Percentiles rank a stretch among this genome's conserved stretches.
phyloP scores from a whole-genome alignment of 2,113 vertebrate genomes.

The Cynopterus brachyotis region DNA sequence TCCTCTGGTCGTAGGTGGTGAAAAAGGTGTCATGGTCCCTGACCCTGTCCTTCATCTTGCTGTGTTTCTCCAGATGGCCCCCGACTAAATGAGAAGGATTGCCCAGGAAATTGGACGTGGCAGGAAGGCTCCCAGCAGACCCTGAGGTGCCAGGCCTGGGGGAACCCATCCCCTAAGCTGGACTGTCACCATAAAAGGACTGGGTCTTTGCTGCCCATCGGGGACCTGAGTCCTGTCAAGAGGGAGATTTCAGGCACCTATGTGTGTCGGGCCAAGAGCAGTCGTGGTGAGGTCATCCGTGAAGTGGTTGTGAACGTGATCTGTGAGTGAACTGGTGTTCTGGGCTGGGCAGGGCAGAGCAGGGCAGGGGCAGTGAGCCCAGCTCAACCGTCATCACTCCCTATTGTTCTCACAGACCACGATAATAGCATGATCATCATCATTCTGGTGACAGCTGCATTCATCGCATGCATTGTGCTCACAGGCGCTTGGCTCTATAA shows the following conservation, averaged over 20 bases:
- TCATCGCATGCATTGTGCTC: accelerated
- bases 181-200: constrained; percentile 30
- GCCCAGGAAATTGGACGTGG: constrained; percentile 51
- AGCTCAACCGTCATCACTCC: neutral
- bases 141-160: constrained; percentile 53
- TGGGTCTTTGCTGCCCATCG: neutral
- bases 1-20: neutral
- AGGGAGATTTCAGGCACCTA: constrained; percentile 35
- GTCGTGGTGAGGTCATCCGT: neutral
- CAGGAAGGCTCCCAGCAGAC: constrained; percentile 32
- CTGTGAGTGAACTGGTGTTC: constrained; percentile 52
- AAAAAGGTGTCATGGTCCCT: too few relatives aligned
- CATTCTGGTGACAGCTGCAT: accelerated
- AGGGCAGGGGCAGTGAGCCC: neutral
- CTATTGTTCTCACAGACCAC: neutral
- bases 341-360: neutral
- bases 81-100: constrained; percentile 34
- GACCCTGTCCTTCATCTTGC: neutral
- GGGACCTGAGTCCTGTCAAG: neutral
- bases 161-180: constrained; percentile 66
- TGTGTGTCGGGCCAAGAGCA: constrained; percentile 40
- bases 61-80: constrained; percentile 68
- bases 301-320: constrained; percentile 31
- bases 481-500: neutral
- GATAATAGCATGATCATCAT: neutral